Evolutionary conservation across 2,113 vertebrate genomes (phyloP).

Genomic region (Hippocampus mohnikei): DNA sequence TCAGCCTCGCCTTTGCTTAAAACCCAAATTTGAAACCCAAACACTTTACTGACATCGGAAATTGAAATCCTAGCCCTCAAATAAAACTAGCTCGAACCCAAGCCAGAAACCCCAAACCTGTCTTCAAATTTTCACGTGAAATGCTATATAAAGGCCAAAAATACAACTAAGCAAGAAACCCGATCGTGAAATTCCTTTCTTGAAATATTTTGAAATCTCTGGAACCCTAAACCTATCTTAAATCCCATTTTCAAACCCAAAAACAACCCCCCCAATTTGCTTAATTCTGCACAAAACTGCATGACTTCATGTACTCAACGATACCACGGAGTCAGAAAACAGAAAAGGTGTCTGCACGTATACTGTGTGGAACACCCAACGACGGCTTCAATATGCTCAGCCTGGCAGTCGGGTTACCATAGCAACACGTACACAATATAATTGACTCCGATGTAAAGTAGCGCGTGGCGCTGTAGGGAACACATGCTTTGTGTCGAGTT

Average conservation of each 20-base stretch:
- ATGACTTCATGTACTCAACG: neutral
- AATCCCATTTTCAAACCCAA: neutral
- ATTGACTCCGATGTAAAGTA: neutral
- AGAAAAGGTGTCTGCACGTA: neutral
- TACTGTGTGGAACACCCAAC: neutral
- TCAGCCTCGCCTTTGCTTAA: neutral
- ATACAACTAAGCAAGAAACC: no score
- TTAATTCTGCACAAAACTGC: neutral
- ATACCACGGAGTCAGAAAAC: neutral
- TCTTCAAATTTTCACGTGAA: no score
- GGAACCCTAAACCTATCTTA: neutral
- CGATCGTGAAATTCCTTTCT: no score
- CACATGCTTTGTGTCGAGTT: neutral
- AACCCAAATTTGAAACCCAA: neutral
- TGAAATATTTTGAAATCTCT: no score
- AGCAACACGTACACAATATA: neutral
- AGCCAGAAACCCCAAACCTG: no score
- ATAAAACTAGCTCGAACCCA: no score
- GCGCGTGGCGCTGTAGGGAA: neutral
- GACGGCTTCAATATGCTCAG: conserved; percentile 5
- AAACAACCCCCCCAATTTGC: neutral
- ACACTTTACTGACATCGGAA: neutral
- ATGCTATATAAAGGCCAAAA: no score
- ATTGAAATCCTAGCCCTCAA: no score
- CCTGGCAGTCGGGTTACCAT: conserved; percentile 17